These are phyloP conservation scores for Ostrea edulis DNA, from an alignment of 1,140 invertebrate species.

Conservation along the genomic window DNA sequence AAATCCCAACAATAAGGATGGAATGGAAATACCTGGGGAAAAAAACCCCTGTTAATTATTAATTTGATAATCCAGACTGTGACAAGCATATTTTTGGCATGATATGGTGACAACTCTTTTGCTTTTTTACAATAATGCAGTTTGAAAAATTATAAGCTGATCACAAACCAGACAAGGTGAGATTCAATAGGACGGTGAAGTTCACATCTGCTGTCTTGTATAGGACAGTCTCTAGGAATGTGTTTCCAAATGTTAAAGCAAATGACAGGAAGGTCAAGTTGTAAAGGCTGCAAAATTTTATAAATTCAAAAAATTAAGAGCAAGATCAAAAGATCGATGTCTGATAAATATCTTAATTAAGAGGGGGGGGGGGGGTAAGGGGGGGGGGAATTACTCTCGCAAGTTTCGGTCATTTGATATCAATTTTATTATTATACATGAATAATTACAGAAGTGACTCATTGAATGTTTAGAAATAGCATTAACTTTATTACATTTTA, in stretches of 20 bases:
- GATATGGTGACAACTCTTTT: background rate
- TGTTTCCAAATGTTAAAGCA: constrained; percentile 65
- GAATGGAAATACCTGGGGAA: background rate
- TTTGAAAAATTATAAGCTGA: background rate
- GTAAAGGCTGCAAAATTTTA: constrained; percentile 61
- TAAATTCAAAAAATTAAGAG: too few relatives aligned
- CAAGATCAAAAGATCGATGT: too few relatives aligned
- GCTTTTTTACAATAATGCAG: background rate
- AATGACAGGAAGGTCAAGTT: constrained; percentile 69
- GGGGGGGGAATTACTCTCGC: too few relatives aligned
- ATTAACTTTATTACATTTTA: too few relatives aligned
- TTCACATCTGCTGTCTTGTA: constrained; percentile 55
- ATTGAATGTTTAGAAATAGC: too few relatives aligned
- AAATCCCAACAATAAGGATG: background rate
- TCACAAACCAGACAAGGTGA: background rate
- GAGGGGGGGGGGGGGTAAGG: too few relatives aligned
- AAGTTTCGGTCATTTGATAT: too few relatives aligned
- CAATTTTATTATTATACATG: too few relatives aligned
- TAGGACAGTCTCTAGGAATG: constrained; percentile 62
- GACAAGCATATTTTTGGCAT: background rate
- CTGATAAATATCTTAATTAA: too few relatives aligned
- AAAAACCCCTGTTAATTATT: background rate
- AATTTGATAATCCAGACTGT: background rate
- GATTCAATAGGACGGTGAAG: background rate
- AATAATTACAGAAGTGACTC: too few relatives aligned